Evolutionary conservation across 2,113 vertebrate species (phyloP), one percentile per base, ranked within the genome.

Genomic region (Thoracochromis brauschi): DNA sequence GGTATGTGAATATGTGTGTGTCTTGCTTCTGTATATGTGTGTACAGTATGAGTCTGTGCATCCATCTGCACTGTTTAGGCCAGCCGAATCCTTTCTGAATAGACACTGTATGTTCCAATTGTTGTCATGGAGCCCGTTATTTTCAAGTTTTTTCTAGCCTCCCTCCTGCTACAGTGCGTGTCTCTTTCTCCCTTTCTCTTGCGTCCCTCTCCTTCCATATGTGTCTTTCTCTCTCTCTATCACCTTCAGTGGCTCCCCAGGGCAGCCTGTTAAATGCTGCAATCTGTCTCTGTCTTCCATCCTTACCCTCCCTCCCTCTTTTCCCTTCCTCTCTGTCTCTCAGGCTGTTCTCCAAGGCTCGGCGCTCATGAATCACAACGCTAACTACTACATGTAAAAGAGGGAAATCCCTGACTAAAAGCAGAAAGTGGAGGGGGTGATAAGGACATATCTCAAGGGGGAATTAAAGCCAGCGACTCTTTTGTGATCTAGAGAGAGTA

Each of bases 241-340:
- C 94, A 95, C 95, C 92, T 95, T 90, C 96, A 92, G 96, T 91
- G 89, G 91, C 91, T 95, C 96, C 96, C 96, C 89, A 87, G 95
- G 96, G 95, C 91, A 89, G 91, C 40, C 93, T 93, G 93, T 95
- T 96, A 96, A 96, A 96, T 95, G 95, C 95, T 93, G 95, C 95
- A 96, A 96, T 97, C 96, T 96, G 95, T 96, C 95, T 95, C 94
- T 94, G 92, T 96, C 95, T 90, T 88, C 83, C 88, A 21, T 81
- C 91, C 85, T 91, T 8, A 82, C 71, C 91, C 89, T 57, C 21
- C 78, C 71, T 65, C 58, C 73, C 13, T 51, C 53, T 13, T 63
- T 60, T 55, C 60, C n/a, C 38, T 83, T 81, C 38, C 83, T 90
- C 79, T 57, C 80, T 83, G 31, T 86, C 85, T 91, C 91, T 87